Evolutionary conservation across 2,888 invertebrate genomes (phyloP).

Genomic region (Leucophenga maculata): DNA sequence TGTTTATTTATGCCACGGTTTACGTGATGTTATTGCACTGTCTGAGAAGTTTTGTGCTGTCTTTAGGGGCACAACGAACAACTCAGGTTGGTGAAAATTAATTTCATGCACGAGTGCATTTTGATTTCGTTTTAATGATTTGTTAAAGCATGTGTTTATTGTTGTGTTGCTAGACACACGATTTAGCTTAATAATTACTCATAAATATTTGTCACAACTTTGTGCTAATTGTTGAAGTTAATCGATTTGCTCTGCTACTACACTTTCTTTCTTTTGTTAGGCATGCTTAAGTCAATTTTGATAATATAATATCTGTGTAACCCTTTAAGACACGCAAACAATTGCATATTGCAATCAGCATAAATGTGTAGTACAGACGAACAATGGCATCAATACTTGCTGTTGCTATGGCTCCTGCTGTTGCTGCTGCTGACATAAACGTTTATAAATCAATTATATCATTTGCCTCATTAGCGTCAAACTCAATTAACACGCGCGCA

Average conservation of each 20-base stretch:
- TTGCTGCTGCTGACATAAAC: conserved; percentile 28
- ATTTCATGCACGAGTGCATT: conserved; percentile 59
- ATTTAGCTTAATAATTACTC: neutral
- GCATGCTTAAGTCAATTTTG: too few relatives aligned
- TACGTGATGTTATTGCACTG: conserved; percentile 25
- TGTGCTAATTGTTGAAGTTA: conserved; percentile 29
- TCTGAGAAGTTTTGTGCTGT: conserved; percentile 1
- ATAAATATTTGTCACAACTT: conserved; percentile 24
- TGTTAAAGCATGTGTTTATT: conserved; percentile 29
- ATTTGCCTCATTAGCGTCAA: conserved; percentile 65
- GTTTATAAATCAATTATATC: conserved; percentile 65
- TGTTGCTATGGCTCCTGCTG: too few relatives aligned
- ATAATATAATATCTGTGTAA: too few relatives aligned
- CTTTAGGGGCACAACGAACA: neutral
- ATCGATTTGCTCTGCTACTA: neutral
- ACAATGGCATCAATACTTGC: conserved; percentile 23
- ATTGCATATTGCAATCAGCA: conserved; percentile 46
- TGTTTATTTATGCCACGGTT: conserved; percentile 49
- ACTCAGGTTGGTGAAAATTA: conserved; percentile 37
- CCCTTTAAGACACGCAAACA: conserved; percentile 34
- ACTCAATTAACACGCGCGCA: conserved; percentile 57
- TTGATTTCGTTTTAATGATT: conserved; percentile 49
- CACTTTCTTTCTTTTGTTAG: too few relatives aligned
- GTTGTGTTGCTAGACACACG: neutral
- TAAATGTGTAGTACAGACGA: conserved; percentile 39